Percentiles rank a stretch among this genome's conserved stretches.
phyloP scores from a whole-genome alignment of 2,113 vertebrate species.

The Morone chrysops region DNA sequence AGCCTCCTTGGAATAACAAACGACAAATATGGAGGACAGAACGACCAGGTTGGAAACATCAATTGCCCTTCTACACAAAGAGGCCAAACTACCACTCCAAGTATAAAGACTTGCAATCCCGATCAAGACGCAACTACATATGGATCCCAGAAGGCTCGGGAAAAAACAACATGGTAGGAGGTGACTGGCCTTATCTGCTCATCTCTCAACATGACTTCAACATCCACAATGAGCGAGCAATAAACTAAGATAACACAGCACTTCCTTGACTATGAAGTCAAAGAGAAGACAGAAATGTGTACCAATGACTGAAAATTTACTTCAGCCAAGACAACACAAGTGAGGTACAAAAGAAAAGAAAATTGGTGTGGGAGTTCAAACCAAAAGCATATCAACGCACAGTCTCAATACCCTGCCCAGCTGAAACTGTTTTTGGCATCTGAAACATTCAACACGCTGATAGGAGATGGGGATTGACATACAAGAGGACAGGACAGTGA shows the following conservation, averaged over 20 bases:
- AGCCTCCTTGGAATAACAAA: too few species aligned
- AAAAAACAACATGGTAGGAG: neutral
- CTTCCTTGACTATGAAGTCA: neutral
- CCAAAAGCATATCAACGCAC: constrained; percentile 1
- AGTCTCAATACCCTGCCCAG: neutral
- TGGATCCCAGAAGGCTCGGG: neutral
- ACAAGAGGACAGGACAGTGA: neutral
- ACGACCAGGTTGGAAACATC: neutral
- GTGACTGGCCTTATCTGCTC: neutral
- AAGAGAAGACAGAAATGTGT: neutral
- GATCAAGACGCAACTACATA: neutral
- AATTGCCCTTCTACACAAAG: neutral
- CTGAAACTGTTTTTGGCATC: constrained; percentile 15
- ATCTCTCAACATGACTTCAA: neutral
- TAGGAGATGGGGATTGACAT: constrained; percentile 14
- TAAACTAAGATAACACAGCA: neutral
- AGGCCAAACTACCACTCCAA: neutral
- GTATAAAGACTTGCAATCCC: neutral
- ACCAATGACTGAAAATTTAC: neutral
- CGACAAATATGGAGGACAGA: neutral
- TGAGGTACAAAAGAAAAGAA: neutral
- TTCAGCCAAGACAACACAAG: neutral
- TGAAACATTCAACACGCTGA: neutral
- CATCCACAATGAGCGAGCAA: neutral
- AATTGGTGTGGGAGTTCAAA: neutral